phyloP scores from a whole-genome alignment of 2,888 invertebrate genomes.

The Drosophila kanekoi region DNA sequence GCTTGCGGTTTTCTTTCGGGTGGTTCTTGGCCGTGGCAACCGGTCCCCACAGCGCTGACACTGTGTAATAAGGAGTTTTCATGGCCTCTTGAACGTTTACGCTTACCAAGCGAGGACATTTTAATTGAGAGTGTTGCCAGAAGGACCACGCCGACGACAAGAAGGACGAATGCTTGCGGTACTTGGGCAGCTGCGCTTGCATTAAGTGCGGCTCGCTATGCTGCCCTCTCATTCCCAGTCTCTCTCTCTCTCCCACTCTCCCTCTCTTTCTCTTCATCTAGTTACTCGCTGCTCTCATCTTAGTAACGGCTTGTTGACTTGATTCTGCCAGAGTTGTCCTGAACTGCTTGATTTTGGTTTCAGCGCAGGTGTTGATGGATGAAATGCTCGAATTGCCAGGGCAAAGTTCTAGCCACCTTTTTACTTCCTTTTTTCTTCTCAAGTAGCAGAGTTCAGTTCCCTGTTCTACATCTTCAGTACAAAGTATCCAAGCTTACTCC shows the following conservation, averaged over 20 bases:
- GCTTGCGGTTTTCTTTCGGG: constrained; percentile 23
- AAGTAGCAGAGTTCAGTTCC: constrained; percentile 9
- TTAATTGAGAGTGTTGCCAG: constrained; percentile 81
- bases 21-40: constrained; percentile 38
- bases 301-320: constrained; percentile 67
- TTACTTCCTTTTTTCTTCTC: neutral
- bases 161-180: constrained; percentile 64
- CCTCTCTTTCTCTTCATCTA: neutral
- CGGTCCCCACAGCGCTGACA: constrained; percentile 57
- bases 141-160: constrained; percentile 59
- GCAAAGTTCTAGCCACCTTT: constrained; percentile 24
- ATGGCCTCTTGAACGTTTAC: constrained; percentile 80
- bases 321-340: constrained; percentile 44
- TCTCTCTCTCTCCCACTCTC: constrained; percentile 11
- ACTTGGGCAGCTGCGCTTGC: constrained; percentile 78
- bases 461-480: constrained; percentile 1
- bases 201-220: constrained; percentile 71
- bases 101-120: constrained; percentile 81
- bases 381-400: constrained; percentile 42
- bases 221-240: constrained; percentile 7
- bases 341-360: constrained; percentile 31
- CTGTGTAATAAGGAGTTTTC: constrained; percentile 81
- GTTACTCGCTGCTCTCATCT: constrained; percentile 50
- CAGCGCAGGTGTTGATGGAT: constrained; percentile 75
- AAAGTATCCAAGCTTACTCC: neutral